Evolutionary conservation across 2,113 vertebrate species (phyloP), one percentile per base, ranked within the genome.

Genomic region (Orycteropus afer): DNA sequence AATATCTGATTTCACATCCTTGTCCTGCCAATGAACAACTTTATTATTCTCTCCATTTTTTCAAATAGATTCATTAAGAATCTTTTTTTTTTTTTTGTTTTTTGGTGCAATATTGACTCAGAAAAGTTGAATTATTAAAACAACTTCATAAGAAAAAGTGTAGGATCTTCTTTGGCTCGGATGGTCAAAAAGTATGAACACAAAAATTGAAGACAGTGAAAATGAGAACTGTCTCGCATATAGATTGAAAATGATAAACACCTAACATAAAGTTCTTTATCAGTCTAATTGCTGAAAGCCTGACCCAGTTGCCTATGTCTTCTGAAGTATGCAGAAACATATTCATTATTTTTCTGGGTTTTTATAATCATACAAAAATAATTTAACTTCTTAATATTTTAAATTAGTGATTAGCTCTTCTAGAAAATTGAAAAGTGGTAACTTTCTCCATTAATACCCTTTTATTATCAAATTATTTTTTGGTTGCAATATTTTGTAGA

Each of bases 351-450:
- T 81, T 65, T 29, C 45, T 79, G 42, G 32, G 53, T 79, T 95
- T 95, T 87, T 84, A 73, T 84, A 45, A 27, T 67, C n/a, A 74
- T 65, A 59, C 34, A 94, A 76, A 84, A 79, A 49, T 65, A 37
- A 42, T 40, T 32, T 25, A 14, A 57, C 27, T 51, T 55, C 10
- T 76, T 57, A 15, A 29, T n/a, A 83, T 83, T 93, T 89, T 92
- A 89, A 20, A 40, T 77, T 37, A 76, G 69, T 87, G 15, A 76
- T n/a, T 55, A 78, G 65, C 13, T 37, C 7, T 92, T 42, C 10
- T 11, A 47, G 37, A 29, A 78, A 91, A 45, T 14, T 71, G 29
- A 49, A 93, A 92, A 69, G 45, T 29, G 20, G 22, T 12, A 12
- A 1, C 8, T 15, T n/a, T 93, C 23, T 17, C 55, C 69, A 45